A percentile compares a stretch with the other conserved stretches of the same genome.
phyloP scores from a whole-genome alignment of 2,888 invertebrate genomes.

The Drosophila affinis region DNA sequence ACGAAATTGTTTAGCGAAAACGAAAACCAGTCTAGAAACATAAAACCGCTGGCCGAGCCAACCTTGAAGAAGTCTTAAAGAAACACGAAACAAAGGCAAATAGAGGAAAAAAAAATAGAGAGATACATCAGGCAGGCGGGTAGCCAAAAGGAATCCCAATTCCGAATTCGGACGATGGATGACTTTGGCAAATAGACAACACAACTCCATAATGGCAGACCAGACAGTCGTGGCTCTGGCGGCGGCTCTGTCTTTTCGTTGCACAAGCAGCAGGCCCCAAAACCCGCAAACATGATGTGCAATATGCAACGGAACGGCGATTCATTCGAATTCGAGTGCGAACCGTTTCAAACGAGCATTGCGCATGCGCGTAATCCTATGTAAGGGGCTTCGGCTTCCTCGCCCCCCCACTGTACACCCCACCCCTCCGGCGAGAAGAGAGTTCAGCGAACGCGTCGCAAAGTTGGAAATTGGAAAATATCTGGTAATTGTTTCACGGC shows the following conservation, averaged over 20 bases:
- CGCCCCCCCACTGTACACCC: slow-evolving; percentile 13
- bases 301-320: neutral
- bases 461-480: slow-evolving; percentile 42
- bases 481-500: slow-evolving; percentile 39
- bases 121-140: slow-evolving; percentile 15
- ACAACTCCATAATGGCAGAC: slow-evolving; percentile 17
- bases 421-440: slow-evolving; percentile 8
- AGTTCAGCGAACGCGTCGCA: slow-evolving; percentile 66
- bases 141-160: slow-evolving; percentile 27
- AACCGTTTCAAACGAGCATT: neutral
- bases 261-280: neutral
- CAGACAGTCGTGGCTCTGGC: too few species aligned
- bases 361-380: slow-evolving; percentile 27
- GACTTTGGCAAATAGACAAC: slow-evolving; percentile 31
- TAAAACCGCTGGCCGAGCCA: slow-evolving; percentile 54
- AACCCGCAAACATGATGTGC: neutral
- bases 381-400: slow-evolving; percentile 33
- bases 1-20: slow-evolving; percentile 72
- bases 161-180: slow-evolving; percentile 21
- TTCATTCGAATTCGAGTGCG: slow-evolving; percentile 1
- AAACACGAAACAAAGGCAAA: slow-evolving; percentile 43
- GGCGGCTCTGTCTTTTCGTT: neutral
- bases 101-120: slow-evolving; percentile 27
- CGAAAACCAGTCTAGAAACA: slow-evolving; percentile 75
- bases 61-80: slow-evolving; percentile 69